These are phyloP conservation scores for Parus major DNA, from an alignment of 2,113 vertebrate genomes.

Conservation along the genomic window DNA sequence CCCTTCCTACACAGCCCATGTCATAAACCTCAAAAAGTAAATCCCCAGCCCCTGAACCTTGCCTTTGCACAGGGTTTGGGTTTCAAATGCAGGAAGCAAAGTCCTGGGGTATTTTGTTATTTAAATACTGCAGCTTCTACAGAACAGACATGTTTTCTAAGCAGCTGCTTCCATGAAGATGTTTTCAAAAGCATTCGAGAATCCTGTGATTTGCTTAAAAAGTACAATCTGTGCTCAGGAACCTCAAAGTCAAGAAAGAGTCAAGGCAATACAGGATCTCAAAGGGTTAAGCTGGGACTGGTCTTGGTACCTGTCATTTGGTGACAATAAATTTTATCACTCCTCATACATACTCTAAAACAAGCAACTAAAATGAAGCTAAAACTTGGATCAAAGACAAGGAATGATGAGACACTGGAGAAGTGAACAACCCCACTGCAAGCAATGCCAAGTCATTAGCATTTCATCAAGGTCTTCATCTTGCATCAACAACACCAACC, in stretches of 20 bases:
- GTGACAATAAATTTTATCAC: not conserved
- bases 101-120: not conserved
- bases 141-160: not conserved
- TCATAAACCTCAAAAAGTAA: not conserved
- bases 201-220: not conserved
- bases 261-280: not conserved
- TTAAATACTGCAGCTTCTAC: not conserved
- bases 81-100: not conserved
- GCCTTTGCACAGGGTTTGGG: not conserved
- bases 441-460: not conserved
- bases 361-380: not conserved
- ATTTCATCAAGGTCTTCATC: not conserved
- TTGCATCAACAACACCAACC: not conserved
- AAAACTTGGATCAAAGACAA: not conserved
- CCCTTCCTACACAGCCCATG: not conserved
- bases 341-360: not conserved
- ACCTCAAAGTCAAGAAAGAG: not conserved
- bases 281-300: not conserved
- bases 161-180: not conserved
- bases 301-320: not conserved
- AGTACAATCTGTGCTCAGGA: not conserved
- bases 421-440: not conserved
- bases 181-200: not conserved
- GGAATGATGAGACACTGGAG: not conserved
- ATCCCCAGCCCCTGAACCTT: not conserved